Base-by-base conservation (phyloP, 53 echinoderm and acorn worm genomes). In the Actinopyga echinites region DNA sequence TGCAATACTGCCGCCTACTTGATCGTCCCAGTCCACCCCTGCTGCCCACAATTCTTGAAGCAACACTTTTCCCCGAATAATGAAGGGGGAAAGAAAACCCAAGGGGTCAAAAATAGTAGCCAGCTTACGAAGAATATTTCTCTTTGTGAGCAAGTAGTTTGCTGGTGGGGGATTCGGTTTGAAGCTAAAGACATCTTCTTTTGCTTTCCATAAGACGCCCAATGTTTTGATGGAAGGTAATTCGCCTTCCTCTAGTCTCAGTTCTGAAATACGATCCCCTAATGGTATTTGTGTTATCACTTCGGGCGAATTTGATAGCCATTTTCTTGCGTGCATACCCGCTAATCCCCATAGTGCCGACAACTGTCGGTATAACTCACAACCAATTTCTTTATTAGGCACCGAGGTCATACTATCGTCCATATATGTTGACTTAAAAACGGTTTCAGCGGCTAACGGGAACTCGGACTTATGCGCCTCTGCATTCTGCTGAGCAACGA, bases 201-300 rank as follows among this genome's bases (percentile, higher is more conserved):
- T 85, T 8, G 86, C 52, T 52, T 88, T 89, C 93, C 93, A 93
- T 44, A 86, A 84, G 8, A 89, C 74, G 0, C 93, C 89, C 38
- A 93, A 63, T 10, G 87, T 86, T 79, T 74, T 79, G 31, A 89
- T 79, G 0, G 89, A 12, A 0, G 89, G 83, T 4, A n/a, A n/a
- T n/a, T n/a, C n/a, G n/a, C n/a, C n/a, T n/a, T n/a, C n/a, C n/a
- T n/a, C n/a, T n/a, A n/a, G 86, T 65, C 7, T 79, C 65, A 34
- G 83, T 86, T 45, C n/a, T n/a, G n/a, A n/a, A n/a, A n/a, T n/a
- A n/a, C n/a, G n/a, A n/a, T n/a, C n/a, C n/a, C n/a, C n/a, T n/a
- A n/a, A n/a, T n/a, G n/a, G n/a, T n/a, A n/a, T n/a, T n/a, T n/a
- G 11, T 64, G 15, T 23, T 12, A 64, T 12, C 64, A 10, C 12